Evolutionary conservation across 2,888 invertebrate genomes (phyloP).

Genomic region (Boloria selene): DNA sequence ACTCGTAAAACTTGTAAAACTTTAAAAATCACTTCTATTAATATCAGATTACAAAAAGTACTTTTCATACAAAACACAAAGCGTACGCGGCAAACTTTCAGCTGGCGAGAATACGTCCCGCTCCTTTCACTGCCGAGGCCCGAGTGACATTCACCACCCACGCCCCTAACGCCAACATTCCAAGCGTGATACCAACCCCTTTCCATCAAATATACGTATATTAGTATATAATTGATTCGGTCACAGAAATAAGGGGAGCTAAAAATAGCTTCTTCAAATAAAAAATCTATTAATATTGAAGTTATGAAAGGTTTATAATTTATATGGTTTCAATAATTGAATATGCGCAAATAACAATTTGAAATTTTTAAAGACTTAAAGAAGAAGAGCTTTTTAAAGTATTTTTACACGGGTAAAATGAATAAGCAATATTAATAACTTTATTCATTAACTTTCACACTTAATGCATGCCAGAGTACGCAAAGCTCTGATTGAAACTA

Average conservation of each 20-base stretch:
- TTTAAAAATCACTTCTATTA: not conserved
- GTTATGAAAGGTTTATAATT: not conserved
- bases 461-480: too few relatives aligned
- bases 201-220: constrained; percentile 15
- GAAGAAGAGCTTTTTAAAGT: too few relatives aligned
- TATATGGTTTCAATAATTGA: too few relatives aligned
- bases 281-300: not conserved
- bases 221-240: constrained; percentile 8
- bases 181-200: constrained; percentile 16
- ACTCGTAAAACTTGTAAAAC: constrained; percentile 17
- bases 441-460: too few relatives aligned
- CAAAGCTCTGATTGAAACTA: not conserved
- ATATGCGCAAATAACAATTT: too few relatives aligned
- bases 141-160: constrained; percentile 45
- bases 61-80: constrained; percentile 33
- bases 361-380: too few relatives aligned
- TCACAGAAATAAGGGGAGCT: constrained; percentile 4
- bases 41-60: constrained; percentile 9
- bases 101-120: constrained; percentile 51
- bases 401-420: too few relatives aligned
- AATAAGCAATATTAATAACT: too few relatives aligned
- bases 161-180: constrained; percentile 36
- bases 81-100: constrained; percentile 43
- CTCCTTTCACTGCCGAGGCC: constrained; percentile 52
- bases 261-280: not conserved